Evolutionary conservation across 2,888 invertebrate genomes (phyloP), one percentile per base, ranked within the genome.

Genomic region (Phaedon cochleariae): DNA sequence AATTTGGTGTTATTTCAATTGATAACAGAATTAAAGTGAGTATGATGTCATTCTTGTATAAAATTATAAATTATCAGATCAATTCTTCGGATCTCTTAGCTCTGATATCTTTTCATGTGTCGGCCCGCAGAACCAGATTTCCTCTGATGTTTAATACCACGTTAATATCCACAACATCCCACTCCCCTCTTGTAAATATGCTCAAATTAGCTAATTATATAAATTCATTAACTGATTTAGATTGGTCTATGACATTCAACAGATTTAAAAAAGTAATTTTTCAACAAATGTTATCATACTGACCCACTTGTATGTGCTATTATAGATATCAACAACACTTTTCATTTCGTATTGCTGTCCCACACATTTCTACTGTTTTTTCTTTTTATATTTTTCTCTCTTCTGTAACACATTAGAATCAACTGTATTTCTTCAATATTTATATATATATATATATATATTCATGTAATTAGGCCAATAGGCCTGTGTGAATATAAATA

Each of bases 41-140:
- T 48, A 48, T 48, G 48, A 17, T 48, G 3, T 48, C 15, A 48
- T 48, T 48, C n/a, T 48, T 48, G 48, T 21, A 18, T 18, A 48
- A 48, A 48, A 48, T 48, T 18, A 3, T 48, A 18, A 48, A 48
- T 48, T 12, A 48, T 48, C 4, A 48, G 18, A 48, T 48, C 5
- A 17, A 48, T 48, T 18, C 17, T 48, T 18, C 48, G 6, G 18
- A 48, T 20, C 48, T 48, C 48, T 48, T 48, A 12, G 48, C 48
- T 20, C 48, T 48, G 17, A 48, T 48, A 2, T 18, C 48, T 48
- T 48, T 48, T 12, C 17, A 48, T 48, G 48, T 18, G 48, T 18
- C 48, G 4, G 48, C 18, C 18, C 18, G 48, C 48, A 5, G 48
- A 48, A 48, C 48, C 48, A 48, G 48, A 48, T 48, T 48, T 18